A percentile compares a stretch with the other conserved stretches of the same genome.
These are phyloP conservation scores for Megalurothrips usitatus DNA, from an alignment of 2,888 invertebrate species.

Conservation along the genomic window DNA sequence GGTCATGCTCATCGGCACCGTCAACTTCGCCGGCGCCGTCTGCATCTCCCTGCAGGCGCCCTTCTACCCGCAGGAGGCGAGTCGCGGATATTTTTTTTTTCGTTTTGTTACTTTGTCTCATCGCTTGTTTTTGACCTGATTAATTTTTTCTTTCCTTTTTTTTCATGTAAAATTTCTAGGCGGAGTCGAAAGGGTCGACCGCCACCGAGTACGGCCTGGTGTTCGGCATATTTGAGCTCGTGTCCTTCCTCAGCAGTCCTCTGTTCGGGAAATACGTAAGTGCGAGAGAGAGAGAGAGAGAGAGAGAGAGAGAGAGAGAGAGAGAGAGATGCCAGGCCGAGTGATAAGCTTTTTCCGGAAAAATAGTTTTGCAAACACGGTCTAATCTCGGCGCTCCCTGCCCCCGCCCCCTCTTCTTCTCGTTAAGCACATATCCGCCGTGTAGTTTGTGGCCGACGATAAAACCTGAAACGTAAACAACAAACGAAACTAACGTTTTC, in stretches of 20 bases:
- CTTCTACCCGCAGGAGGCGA: constrained; percentile 48
- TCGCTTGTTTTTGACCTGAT: no score
- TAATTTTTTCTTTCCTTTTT: background rate
- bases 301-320: no score
- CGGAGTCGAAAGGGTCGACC: constrained; percentile 48
- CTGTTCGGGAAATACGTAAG: constrained; percentile 49
- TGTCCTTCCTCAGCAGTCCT: constrained; percentile 44
- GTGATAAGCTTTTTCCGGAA: no score
- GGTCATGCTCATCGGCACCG: constrained; percentile 44
- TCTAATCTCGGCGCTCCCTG: no score
- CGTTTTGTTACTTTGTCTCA: background rate
- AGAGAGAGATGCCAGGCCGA: no score
- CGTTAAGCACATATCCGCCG: no score
- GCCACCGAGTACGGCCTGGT: constrained; percentile 50
- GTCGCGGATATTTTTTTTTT: background rate
- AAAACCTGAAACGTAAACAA: background rate
- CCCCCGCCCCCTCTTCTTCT: no score
- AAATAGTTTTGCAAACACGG: no score
- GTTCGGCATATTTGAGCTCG: constrained; percentile 50
- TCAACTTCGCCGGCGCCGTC: constrained; percentile 47
- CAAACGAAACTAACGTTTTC: background rate
- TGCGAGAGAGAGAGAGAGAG: constrained; percentile 29
- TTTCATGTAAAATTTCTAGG: constrained; percentile 41
- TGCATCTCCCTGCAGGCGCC: constrained; percentile 50
- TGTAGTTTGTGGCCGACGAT: no score